Evolutionary conservation across 2,113 vertebrate species (phyloP).

Genomic region (rabbit (Oryctolagus cuniculus)): mOryCun1.1 NC_091441.1:114622501-114623000

Average conservation of each 20-base stretch:
- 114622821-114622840: background rate
- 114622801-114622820: background rate
- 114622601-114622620: too few relatives aligned
- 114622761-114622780: background rate
- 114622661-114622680: background rate
- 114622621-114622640: too few relatives aligned
- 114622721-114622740: background rate
- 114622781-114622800: background rate
- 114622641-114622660: too few relatives aligned
- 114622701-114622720: background rate
- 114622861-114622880: slow-evolving; percentile 8
- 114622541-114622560: too few relatives aligned
- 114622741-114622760: background rate
- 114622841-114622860: background rate
- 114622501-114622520: too few relatives aligned
- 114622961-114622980: slow-evolving; percentile 3
- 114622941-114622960: background rate
- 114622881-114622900: background rate
- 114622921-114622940: background rate
- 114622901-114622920: background rate
- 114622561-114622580: too few relatives aligned
- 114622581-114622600: too few relatives aligned
- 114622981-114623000: background rate
- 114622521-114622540: too few relatives aligned
- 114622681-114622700: background rate